Percentiles rank a stretch among this genome's conserved stretches.
Evolutionary conservation across 64 coral and sea anemone genomes (phyloP).

Genomic region (Hydrozoanthus tunicans): DNA sequence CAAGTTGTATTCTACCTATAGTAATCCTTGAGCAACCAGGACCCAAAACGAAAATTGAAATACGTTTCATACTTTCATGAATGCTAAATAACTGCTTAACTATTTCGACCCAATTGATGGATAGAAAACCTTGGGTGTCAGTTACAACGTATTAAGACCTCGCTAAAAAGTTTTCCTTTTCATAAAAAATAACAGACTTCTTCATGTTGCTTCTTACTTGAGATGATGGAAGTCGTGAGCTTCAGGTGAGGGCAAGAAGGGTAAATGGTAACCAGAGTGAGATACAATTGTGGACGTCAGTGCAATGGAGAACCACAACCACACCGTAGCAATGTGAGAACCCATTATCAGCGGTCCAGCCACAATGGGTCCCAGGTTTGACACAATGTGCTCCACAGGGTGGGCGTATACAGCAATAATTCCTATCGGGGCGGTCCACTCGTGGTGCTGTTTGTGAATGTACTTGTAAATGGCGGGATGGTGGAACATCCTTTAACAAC

Average conservation of each 20-base stretch:
- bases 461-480: slow-evolving; percentile 93
- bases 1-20: too few relatives aligned
- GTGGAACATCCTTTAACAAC: slow-evolving; percentile 72
- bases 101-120: too few relatives aligned
- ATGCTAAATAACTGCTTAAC: too few relatives aligned
- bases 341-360: slow-evolving; percentile 93
- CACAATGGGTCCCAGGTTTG: slow-evolving; percentile 83
- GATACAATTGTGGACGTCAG: slow-evolving; percentile 81
- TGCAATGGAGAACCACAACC: slow-evolving; percentile 95
- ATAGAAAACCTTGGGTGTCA: too few relatives aligned
- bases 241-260: slow-evolving; percentile 94
- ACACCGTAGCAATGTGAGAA: slow-evolving; percentile 90
- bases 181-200: background rate
- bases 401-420: slow-evolving; percentile 84
- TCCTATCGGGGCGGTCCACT: slow-evolving; percentile 95
- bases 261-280: slow-evolving; percentile 94
- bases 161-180: too few relatives aligned
- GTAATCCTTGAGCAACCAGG: too few relatives aligned
- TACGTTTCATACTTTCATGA: too few relatives aligned
- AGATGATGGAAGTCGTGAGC: slow-evolving; percentile 99
- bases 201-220: slow-evolving; percentile 66
- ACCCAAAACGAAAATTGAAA: too few relatives aligned
- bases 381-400: slow-evolving; percentile 88
- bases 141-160: too few relatives aligned
- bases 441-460: slow-evolving; percentile 92